These are phyloP conservation scores for Criorhina ranunculi DNA, from an alignment of 2,888 invertebrate species.

Conservation along the genomic window DNA sequence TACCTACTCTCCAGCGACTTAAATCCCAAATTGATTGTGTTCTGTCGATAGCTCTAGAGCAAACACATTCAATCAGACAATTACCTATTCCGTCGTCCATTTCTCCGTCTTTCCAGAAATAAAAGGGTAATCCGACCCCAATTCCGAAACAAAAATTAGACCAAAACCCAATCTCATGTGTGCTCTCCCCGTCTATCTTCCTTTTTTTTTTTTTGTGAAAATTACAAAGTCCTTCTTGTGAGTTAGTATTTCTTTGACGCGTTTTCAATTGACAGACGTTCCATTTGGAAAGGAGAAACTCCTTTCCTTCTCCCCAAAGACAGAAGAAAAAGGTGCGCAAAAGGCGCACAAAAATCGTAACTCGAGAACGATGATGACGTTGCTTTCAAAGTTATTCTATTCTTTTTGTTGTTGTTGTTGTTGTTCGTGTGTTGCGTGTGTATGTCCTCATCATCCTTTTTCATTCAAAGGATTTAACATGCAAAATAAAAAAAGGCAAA, in stretches of 20 bases:
- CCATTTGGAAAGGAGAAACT: slow-evolving; percentile 1
- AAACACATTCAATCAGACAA: background rate
- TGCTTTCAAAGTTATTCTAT: slow-evolving; percentile 59
- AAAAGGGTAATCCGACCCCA: slow-evolving; percentile 28
- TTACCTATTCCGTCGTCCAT: background rate
- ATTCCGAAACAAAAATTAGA: slow-evolving; percentile 9
- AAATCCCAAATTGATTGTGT: too few relatives aligned
- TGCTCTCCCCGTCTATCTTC: background rate
- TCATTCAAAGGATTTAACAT: slow-evolving; percentile 69
- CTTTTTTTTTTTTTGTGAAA: slow-evolving; percentile 15
- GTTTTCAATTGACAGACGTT: slow-evolving; percentile 61
- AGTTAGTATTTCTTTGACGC: slow-evolving; percentile 44
- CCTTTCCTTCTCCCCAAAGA: slow-evolving; percentile 31
- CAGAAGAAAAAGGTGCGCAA: slow-evolving; percentile 47
- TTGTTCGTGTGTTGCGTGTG: slow-evolving; percentile 3
- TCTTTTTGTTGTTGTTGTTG: slow-evolving; percentile 3
- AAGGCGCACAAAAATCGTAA: slow-evolving; percentile 63
- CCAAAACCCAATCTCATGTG: slow-evolving; percentile 35
- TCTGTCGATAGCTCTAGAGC: background rate
- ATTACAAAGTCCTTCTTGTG: slow-evolving; percentile 49
- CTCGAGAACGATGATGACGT: slow-evolving; percentile 57
- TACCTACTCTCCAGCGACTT: too few relatives aligned
- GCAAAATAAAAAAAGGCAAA: slow-evolving; percentile 49
- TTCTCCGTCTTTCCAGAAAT: slow-evolving; percentile 7
- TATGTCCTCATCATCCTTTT: slow-evolving; percentile 45